These are phyloP conservation scores for Coenonympha glycerion DNA, from an alignment of 2,888 invertebrate species.

Conservation along the genomic window DNA sequence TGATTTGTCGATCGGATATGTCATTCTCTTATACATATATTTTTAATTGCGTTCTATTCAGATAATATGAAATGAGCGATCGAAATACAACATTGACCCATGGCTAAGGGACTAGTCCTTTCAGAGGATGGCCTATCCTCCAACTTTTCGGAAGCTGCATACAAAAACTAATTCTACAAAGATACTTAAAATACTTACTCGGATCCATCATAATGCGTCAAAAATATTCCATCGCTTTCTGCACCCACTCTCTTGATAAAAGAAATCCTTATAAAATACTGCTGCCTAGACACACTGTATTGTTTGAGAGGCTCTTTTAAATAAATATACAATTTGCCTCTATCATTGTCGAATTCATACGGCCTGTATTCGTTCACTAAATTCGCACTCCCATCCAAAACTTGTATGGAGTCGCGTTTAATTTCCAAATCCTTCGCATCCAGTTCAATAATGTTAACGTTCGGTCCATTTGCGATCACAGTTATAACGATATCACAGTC, in stretches of 20 bases:
- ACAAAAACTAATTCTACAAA: too few species aligned
- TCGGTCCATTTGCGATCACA: slow-evolving; percentile 56
- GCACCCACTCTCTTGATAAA: slow-evolving; percentile 47
- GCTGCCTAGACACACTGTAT: slow-evolving; percentile 40
- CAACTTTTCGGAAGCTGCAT: too few species aligned
- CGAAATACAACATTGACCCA: too few species aligned
- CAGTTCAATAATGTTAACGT: slow-evolving; percentile 52
- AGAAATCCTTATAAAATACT: slow-evolving; percentile 50
- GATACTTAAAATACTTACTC: too few species aligned
- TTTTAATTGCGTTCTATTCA: too few species aligned
- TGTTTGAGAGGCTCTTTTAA: slow-evolving; percentile 48
- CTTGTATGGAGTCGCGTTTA: slow-evolving; percentile 43
- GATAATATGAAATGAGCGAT: too few species aligned
- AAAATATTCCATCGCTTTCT: slow-evolving; percentile 48
- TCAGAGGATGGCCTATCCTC: too few species aligned
- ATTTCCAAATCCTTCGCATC: slow-evolving; percentile 55
- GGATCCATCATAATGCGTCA: slow-evolving; percentile 48
- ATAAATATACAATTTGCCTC: slow-evolving; percentile 52
- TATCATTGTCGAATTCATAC: slow-evolving; percentile 44
- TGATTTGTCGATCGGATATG: too few species aligned
- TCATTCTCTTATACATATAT: too few species aligned
- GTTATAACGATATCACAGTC: slow-evolving; percentile 59
- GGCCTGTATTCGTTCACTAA: slow-evolving; percentile 52
- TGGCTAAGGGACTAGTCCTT: too few species aligned
- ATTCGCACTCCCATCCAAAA: slow-evolving; percentile 43